A percentile compares a stretch with the other conserved stretches of the same genome.
phyloP scores from a whole-genome alignment of 2,113 vertebrate genomes.

The Agapornis roseicollis region DNA sequence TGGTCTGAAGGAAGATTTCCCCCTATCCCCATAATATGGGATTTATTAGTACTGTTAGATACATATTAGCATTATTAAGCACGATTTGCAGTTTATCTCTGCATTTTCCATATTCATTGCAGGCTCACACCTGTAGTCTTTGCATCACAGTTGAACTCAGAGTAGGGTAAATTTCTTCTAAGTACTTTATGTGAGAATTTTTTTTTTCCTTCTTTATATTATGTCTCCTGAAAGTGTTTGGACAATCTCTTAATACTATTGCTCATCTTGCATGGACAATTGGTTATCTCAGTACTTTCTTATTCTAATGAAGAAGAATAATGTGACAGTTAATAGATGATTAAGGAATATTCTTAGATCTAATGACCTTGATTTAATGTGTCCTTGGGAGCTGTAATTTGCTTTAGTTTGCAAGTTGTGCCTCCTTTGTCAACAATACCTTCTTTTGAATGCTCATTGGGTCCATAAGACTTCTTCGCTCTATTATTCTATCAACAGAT shows the following conservation, averaged over 20 bases:
- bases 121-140: not conserved
- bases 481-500: not conserved
- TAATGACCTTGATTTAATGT: slow-evolving; percentile 47
- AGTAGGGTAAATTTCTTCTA: not conserved
- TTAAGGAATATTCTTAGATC: slow-evolving; percentile 12
- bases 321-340: slow-evolving; percentile 28
- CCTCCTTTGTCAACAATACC: not conserved
- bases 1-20: not conserved
- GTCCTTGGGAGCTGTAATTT: slow-evolving; percentile 17
- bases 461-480: not conserved
- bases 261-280: slow-evolving; percentile 1
- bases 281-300: not conserved
- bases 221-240: not conserved
- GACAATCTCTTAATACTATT: not conserved
- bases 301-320: slow-evolving; percentile 32
- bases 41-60: not conserved
- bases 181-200: not conserved
- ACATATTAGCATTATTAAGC: not conserved
- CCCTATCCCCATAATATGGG: accelerated
- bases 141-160: not conserved
- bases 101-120: not conserved
- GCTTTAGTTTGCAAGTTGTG: slow-evolving; percentile 24
- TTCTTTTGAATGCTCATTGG: not conserved
- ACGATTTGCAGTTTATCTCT: not conserved
- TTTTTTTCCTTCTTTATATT: not conserved